phyloP scores from a whole-genome alignment of 1,140 invertebrate species.

The Zaprionus tsacasi region DNA sequence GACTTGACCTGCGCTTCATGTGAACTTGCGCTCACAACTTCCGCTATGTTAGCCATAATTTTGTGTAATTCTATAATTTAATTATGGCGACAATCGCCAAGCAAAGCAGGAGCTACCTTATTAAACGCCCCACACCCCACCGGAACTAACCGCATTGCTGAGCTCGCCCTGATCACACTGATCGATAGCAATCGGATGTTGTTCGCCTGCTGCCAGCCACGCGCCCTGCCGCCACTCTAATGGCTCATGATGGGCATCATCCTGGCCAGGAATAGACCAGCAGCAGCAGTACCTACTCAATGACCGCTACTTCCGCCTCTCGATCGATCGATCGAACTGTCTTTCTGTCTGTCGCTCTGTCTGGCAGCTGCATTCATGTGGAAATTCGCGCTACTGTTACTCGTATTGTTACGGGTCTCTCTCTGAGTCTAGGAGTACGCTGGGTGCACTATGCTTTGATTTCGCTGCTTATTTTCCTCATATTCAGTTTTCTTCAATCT shows the following conservation, averaged over 20 bases:
- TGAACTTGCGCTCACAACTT: constrained; percentile 25
- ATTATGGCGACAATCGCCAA: constrained; percentile 51
- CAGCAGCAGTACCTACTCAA: constrained; percentile 24
- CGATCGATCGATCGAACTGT: background rate
- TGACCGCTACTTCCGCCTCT: constrained; percentile 45
- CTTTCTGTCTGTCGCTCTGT: background rate
- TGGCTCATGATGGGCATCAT: constrained; percentile 36
- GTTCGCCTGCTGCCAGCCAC: constrained; percentile 26
- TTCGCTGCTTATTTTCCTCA: constrained; percentile 45
- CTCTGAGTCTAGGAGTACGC: background rate
- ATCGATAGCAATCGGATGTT: constrained; percentile 45
- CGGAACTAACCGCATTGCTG: constrained; percentile 58
- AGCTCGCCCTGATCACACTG: no score
- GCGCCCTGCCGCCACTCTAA: constrained; percentile 36
- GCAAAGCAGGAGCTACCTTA: constrained; percentile 58
- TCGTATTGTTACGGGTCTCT: constrained; percentile 18
- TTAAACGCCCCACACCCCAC: constrained; percentile 39
- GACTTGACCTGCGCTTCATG: constrained; percentile 25
- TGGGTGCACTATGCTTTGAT: constrained; percentile 71
- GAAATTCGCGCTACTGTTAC: constrained; percentile 66
- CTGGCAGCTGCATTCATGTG: constrained; percentile 55
- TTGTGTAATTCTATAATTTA: constrained; percentile 48
- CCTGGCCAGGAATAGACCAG: constrained; percentile 12
- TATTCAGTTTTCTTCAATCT: constrained; percentile 8
- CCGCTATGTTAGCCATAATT: background rate